A percentile compares a stretch with the other conserved stretches of the same genome.
phyloP scores from a whole-genome alignment of 2,888 invertebrate genomes.

The Sialis lutaria region DNA sequence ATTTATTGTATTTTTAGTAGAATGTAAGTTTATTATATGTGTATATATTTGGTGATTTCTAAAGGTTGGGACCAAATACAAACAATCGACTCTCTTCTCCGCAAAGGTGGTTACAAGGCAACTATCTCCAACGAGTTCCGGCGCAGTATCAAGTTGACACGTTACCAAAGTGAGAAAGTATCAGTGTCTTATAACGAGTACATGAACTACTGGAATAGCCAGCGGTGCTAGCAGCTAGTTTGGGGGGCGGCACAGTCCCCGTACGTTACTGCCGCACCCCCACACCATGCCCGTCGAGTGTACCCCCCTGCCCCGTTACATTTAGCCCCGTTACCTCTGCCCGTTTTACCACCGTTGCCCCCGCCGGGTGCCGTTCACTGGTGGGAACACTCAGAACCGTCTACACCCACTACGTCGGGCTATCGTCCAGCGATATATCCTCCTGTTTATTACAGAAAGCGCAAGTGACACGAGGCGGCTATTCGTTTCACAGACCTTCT shows the following conservation, averaged over 20 bases:
- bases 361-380: background rate
- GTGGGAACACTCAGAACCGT: background rate
- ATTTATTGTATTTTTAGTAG: too few species aligned
- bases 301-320: constrained; percentile 13
- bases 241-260: constrained; percentile 31
- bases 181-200: constrained; percentile 79
- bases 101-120: constrained; percentile 94
- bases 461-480: constrained; percentile 18
- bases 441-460: constrained; percentile 20
- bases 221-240: constrained; percentile 56
- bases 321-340: constrained; percentile 11
- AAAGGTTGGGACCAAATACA: constrained; percentile 97
- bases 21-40: background rate
- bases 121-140: constrained; percentile 75
- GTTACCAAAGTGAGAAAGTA: constrained; percentile 93
- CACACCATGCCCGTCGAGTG: constrained; percentile 13
- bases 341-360: constrained; percentile 8
- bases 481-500: too few species aligned
- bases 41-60: constrained; percentile 12
- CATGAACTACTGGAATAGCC: constrained; percentile 38
- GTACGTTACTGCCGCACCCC: constrained; percentile 12
- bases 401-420: background rate
- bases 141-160: constrained; percentile 80
- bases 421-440: background rate
- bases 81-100: constrained; percentile 91